These are phyloP conservation scores for Trichomycterus rosablanca DNA, from an alignment of 2,113 vertebrate genomes.

Conservation along the genomic window DNA sequence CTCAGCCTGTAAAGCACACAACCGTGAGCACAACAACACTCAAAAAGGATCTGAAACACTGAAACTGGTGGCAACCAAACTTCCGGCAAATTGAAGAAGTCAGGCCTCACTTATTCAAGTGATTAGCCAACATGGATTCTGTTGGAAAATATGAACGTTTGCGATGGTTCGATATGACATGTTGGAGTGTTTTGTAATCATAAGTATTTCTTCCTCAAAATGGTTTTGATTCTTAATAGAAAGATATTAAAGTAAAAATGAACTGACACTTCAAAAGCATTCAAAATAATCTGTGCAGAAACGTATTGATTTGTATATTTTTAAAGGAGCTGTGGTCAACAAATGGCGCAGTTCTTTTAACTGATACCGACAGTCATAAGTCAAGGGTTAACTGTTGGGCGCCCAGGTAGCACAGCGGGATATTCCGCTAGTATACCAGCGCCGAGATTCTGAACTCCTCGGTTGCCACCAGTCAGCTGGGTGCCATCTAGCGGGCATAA, in stretches of 20 bases:
- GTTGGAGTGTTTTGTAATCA: background rate
- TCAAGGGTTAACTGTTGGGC: too few relatives aligned
- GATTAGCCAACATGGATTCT: background rate
- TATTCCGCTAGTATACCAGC: too few relatives aligned
- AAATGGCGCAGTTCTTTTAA: too few relatives aligned
- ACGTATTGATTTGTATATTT: too few relatives aligned
- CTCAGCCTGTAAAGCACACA: background rate
- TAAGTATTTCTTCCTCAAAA: slow-evolving; percentile 17
- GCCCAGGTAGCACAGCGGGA: too few relatives aligned
- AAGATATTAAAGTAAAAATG: background rate
- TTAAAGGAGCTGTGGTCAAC: too few relatives aligned
- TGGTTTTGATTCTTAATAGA: background rate
- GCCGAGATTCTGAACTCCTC: too few relatives aligned
- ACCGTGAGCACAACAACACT: background rate
- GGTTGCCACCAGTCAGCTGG: too few relatives aligned
- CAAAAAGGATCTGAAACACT: background rate
- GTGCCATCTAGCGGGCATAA: too few relatives aligned
- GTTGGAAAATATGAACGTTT: background rate
- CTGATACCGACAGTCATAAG: too few relatives aligned
- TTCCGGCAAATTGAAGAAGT: background rate
- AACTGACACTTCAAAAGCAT: too few relatives aligned
- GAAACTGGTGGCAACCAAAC: background rate
- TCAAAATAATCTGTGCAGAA: too few relatives aligned
- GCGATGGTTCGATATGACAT: background rate
- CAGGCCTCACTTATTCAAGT: background rate